Evolutionary conservation across 2,113 vertebrate species (phyloP).

Genomic region (Pangasianodon gigas): DNA sequence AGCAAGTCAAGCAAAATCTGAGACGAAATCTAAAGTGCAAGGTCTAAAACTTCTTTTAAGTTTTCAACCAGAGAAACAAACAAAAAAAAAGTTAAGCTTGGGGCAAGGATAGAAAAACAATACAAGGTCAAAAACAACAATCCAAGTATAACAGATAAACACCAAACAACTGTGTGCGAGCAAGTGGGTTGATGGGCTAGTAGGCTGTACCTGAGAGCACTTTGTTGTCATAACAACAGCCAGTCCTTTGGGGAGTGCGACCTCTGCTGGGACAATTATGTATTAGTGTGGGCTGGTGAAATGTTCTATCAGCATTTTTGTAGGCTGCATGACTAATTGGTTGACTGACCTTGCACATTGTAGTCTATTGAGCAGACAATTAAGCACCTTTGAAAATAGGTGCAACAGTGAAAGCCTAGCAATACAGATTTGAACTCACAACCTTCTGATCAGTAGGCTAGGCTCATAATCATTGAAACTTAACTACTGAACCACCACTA

Average conservation of each 20-base stretch:
- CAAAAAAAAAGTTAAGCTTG: neutral
- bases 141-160: neutral
- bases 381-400: neutral
- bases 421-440: neutral
- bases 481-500: neutral
- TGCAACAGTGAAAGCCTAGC: neutral
- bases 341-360: neutral
- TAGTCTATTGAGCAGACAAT: neutral
- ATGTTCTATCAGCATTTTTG: neutral
- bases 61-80: neutral
- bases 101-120: neutral
- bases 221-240: neutral
- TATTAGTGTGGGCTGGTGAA: neutral
- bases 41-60: too few species aligned
- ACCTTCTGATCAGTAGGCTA: neutral
- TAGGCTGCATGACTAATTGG: neutral
- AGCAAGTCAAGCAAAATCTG: too few species aligned
- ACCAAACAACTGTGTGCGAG: neutral
- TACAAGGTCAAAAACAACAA: neutral
- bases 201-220: neutral
- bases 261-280: neutral
- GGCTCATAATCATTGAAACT: neutral
- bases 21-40: too few species aligned
- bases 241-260: neutral
- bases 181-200: neutral